phyloP scores from a whole-genome alignment of 2,888 invertebrate species.

The Zhuqinia jingwanae region DNA sequence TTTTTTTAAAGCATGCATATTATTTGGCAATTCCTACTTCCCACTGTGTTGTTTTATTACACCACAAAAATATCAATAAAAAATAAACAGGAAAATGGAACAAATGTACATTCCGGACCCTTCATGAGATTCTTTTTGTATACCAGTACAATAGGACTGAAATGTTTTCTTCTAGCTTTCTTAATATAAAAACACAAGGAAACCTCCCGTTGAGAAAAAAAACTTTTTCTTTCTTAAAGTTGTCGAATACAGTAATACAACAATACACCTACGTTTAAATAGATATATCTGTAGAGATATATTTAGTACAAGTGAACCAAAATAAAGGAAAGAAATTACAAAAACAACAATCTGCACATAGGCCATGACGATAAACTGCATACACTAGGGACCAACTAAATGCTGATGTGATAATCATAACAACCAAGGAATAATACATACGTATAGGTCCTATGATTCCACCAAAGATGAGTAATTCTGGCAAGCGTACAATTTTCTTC shows the following conservation, averaged over 20 bases:
- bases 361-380: too few species aligned
- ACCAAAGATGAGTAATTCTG: constrained; percentile 40
- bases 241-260: too few species aligned
- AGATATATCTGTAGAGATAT: too few species aligned
- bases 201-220: too few species aligned
- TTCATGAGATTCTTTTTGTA: not conserved
- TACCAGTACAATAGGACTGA: too few species aligned
- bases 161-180: too few species aligned
- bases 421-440: constrained; percentile 10
- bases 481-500: constrained; percentile 33
- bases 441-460: not conserved
- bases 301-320: too few species aligned
- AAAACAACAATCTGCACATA: too few species aligned
- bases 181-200: too few species aligned
- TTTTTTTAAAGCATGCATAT: not conserved
- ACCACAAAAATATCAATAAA: constrained; percentile 12
- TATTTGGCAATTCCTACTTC: not conserved
- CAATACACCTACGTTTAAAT: too few species aligned
- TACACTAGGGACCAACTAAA: not conserved
- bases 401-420: constrained; percentile 5
- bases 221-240: too few species aligned
- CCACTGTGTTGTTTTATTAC: constrained; percentile 7
- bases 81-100: not conserved
- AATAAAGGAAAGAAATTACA: too few species aligned
- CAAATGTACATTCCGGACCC: not conserved